These are phyloP conservation scores for Entomobrya multifasciata DNA, from an alignment of 2,888 invertebrate species.

Conservation along the genomic window DNA sequence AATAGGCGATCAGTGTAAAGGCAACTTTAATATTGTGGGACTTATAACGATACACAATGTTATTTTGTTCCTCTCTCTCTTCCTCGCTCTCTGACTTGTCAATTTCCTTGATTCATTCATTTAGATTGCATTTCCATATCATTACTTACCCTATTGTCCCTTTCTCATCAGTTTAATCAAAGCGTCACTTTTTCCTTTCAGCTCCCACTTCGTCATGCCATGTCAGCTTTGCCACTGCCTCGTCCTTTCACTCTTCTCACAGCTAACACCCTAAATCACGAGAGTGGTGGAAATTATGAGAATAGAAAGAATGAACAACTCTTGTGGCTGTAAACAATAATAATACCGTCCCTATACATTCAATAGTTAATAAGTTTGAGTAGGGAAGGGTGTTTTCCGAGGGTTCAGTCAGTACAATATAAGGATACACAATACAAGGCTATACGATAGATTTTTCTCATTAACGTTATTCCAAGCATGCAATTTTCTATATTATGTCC, in stretches of 20 bases:
- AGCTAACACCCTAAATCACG: not conserved
- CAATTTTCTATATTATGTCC: not conserved
- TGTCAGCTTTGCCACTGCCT: constrained; percentile 17
- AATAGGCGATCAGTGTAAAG: constrained; percentile 61
- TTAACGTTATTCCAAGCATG: constrained; percentile 41
- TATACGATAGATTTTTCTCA: constrained; percentile 42
- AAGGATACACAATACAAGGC: no score
- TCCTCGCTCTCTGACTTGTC: constrained; percentile 53
- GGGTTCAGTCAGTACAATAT: not conserved
- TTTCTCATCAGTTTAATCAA: constrained; percentile 71
- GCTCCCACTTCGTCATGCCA: constrained; percentile 53
- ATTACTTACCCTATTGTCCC: constrained; percentile 73
- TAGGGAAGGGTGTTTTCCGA: no score
- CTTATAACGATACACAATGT: constrained; percentile 39
- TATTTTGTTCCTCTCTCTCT: constrained; percentile 27
- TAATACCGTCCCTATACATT: not conserved
- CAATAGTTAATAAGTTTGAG: not conserved
- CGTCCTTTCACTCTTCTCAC: not conserved
- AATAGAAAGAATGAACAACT: constrained; percentile 43
- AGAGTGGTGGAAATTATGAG: constrained; percentile 40
- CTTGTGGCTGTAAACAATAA: constrained; percentile 45
- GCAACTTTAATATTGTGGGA: constrained; percentile 59
- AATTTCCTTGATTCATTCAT: constrained; percentile 73
- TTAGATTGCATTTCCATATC: constrained; percentile 74
- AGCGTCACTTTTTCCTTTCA: constrained; percentile 71